A percentile compares a stretch with the other conserved stretches of the same genome.
These are phyloP conservation scores for Gerris lacustris DNA, from an alignment of 2,888 invertebrate genomes.

Conservation along the genomic window DNA sequence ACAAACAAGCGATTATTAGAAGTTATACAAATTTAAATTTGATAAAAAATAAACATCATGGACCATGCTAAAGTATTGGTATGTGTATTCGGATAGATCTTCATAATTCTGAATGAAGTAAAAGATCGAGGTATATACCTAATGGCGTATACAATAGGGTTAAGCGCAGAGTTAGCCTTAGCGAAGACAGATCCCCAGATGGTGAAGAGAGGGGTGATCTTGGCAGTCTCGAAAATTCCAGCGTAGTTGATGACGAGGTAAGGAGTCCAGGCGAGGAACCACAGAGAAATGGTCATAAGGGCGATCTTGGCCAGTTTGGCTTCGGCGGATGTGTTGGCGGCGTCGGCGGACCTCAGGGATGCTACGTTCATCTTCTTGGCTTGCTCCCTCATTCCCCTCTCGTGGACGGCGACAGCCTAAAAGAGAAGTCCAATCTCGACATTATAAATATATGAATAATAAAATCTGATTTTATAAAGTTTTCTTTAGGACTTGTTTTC, in stretches of 20 bases:
- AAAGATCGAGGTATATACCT: conserved; percentile 43
- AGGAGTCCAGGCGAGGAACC: conserved; percentile 82
- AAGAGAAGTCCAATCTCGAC: conserved; percentile 25
- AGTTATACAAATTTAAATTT: too few species aligned
- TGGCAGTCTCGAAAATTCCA: conserved; percentile 61
- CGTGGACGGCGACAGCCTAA: conserved; percentile 69
- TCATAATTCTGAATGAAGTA: too few species aligned
- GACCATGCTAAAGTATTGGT: too few species aligned
- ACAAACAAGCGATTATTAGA: too few species aligned
- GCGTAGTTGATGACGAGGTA: conserved; percentile 70
- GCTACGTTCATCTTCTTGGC: conserved; percentile 91
- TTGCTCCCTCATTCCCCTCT: conserved; percentile 75
- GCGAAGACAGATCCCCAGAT: conserved; percentile 87
- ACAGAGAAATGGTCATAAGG: conserved; percentile 74
- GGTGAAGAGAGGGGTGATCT: conserved; percentile 64
- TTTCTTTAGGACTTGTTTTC: too few species aligned
- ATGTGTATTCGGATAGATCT: too few species aligned
- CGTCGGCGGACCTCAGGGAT: conserved; percentile 66
- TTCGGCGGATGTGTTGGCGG: conserved; percentile 66
- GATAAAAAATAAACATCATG: too few species aligned
- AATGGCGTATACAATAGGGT: conserved; percentile 82
- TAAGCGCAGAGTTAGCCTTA: conserved; percentile 81
- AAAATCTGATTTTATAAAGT: too few species aligned
- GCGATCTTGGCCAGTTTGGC: conserved; percentile 82
- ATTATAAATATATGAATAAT: too few species aligned